Evolutionary conservation across 2,113 vertebrate genomes (phyloP).

Genomic region (Macrotus californicus): DNA sequence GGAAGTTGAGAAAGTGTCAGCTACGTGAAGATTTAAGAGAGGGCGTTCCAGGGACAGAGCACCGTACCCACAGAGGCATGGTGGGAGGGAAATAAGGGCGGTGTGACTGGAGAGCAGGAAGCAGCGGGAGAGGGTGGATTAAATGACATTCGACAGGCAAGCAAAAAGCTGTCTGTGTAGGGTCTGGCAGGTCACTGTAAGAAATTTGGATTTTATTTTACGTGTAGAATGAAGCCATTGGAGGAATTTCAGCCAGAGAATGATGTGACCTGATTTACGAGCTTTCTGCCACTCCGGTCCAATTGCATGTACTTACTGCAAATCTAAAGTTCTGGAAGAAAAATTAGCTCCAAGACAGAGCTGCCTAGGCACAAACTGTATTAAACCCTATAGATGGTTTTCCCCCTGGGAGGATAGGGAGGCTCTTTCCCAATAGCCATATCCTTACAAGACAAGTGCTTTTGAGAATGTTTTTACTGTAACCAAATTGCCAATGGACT

Average conservation of each 20-base stretch:
- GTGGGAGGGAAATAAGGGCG: not conserved
- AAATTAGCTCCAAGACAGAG: slow-evolving; percentile 40
- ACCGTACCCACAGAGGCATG: not conserved
- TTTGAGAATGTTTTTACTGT: not conserved
- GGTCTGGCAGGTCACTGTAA: not conserved
- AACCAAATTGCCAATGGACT: not conserved
- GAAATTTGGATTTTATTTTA: slow-evolving; percentile 29
- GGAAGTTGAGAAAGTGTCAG: not conserved
- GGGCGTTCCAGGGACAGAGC: not conserved
- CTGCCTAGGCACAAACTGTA: not conserved
- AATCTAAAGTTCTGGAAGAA: slow-evolving; percentile 38
- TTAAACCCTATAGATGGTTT: not conserved
- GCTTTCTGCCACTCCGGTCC: slow-evolving; percentile 27
- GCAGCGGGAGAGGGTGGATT: not conserved
- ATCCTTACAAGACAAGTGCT: not conserved
- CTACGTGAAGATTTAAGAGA: not conserved
- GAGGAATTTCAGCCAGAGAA: slow-evolving; percentile 2
- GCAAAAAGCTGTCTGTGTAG: not conserved
- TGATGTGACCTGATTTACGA: slow-evolving; percentile 38
- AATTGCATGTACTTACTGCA: slow-evolving; percentile 25
- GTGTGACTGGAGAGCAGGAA: not conserved
- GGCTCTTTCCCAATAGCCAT: not conserved
- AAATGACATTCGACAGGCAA: not conserved
- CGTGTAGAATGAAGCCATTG: slow-evolving; percentile 4
- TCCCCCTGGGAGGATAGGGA: not conserved